Conservation (phyloP, 2,888 invertebrate genomes). For the Apamea anceps region DNA sequence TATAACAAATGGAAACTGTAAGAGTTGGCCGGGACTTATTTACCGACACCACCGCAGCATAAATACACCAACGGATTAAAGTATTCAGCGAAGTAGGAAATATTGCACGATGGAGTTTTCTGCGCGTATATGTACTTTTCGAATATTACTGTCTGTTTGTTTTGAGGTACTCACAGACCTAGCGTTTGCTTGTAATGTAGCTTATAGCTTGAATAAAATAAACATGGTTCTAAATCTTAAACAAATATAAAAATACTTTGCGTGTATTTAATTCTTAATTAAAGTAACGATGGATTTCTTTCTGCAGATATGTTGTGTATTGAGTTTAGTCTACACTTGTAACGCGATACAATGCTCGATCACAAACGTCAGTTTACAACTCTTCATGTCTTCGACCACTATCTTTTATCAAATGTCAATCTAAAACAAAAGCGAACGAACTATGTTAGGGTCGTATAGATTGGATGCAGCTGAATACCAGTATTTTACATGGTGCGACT, state of each 20-base stretch:
- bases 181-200: slow-evolving; percentile 1
- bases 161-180: slow-evolving; percentile 17
- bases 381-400: not conserved
- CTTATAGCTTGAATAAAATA: slow-evolving; percentile 23
- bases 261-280: slow-evolving; percentile 1
- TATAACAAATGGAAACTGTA: slow-evolving; percentile 84
- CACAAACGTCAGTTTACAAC: slow-evolving; percentile 2
- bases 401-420: slow-evolving; percentile 18
- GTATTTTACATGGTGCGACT: not conserved
- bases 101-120: slow-evolving; percentile 75
- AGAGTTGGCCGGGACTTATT: slow-evolving; percentile 82
- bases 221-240: slow-evolving; percentile 11
- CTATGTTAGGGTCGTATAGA: not conserved
- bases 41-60: slow-evolving; percentile 79
- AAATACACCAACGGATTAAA: slow-evolving; percentile 84
- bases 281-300: not conserved
- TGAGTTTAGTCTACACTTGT: not conserved
- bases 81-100: slow-evolving; percentile 80
- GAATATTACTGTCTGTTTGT: slow-evolving; percentile 31
- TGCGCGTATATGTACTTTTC: slow-evolving; percentile 67
- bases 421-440: slow-evolving; percentile 25
- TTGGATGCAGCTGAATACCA: not conserved
- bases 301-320: not conserved
- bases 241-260: slow-evolving; percentile 9
- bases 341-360: slow-evolving; percentile 5